These are phyloP conservation scores for Anniella stebbinsi DNA, from an alignment of 2,797 vertebrate genomes.

Conservation along the genomic window DNA sequence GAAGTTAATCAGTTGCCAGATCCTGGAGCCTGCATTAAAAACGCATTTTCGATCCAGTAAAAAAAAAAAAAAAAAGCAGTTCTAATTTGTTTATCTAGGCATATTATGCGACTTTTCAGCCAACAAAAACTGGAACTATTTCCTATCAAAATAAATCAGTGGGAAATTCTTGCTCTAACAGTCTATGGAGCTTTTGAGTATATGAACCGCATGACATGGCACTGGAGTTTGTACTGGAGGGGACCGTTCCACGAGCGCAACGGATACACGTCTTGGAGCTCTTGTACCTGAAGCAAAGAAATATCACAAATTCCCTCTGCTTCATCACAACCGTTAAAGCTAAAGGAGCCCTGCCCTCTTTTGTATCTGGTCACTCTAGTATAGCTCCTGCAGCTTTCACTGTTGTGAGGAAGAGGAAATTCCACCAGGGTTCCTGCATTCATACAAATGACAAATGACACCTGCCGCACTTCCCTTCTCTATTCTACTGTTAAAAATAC, in stretches of 20 bases:
- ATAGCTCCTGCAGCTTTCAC: no score
- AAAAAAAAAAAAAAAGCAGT: not conserved
- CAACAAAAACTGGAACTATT: not conserved
- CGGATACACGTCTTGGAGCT: not conserved
- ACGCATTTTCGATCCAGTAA: not conserved
- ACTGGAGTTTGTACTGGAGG: not conserved
- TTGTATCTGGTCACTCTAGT: no score
- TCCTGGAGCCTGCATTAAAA: not conserved
- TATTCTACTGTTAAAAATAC: no score
- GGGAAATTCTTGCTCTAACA: not conserved
- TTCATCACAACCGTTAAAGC: no score
- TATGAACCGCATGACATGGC: not conserved
- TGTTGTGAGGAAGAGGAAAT: no score
- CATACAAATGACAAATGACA: no score
- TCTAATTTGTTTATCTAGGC: not conserved
- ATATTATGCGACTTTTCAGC: not conserved
- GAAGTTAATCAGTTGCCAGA: not conserved
- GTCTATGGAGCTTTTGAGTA: not conserved
- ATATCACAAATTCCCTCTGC: no score
- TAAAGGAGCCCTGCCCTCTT: no score
- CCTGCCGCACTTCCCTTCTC: no score
- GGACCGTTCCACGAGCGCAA: not conserved
- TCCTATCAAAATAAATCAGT: not conserved
- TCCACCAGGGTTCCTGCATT: no score
- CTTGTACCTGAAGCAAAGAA: no score